Base-by-base conservation (phyloP, 2,113 vertebrate species). In the Colistium nudipinnis region DNA sequence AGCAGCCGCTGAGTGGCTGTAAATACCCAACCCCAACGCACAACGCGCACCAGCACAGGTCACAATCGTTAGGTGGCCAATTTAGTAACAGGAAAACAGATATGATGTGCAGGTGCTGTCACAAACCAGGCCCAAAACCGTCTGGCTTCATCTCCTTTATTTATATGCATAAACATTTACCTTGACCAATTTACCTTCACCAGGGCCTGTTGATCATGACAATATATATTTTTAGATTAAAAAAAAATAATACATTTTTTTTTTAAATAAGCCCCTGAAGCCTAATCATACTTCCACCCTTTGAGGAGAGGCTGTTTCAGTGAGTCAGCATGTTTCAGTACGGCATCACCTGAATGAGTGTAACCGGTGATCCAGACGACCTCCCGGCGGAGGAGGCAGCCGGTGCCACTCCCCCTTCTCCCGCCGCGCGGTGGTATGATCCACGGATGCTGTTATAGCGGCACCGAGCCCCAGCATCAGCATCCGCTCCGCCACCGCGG, bases 391-490 rank as follows among this genome's bases (percentile, higher is more conserved):
- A 57, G 22, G 70, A 41, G 55, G 14, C 72, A 65, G 70, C 80
- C 82, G 73, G 72, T 78, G 88, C 88, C 90, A 90, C 92, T 88
- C 91, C 91, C 92, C 92, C 91, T 91, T 68, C 81, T 85, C 78
- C 70, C 67, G 52, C 74, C 66, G 80, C 67, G 78, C 79, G 80
- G 84, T 93, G 92, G 92, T 93, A 93, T 52, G 85, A 88, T 92
- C 92, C 91, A 60, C 71, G 80, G 88, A 88, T 82, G 88, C 89
- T 87, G 92, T 90, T 92, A 87, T 88, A 91, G 90, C 89, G 89
- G 83, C 85, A 86, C 81, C 77, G 81, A 88, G 88, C 74, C 80
- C 71, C 90, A 82, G 86, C 87, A 45, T 19, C 89, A 86, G 68
- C 89, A 45, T 36, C 82, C 77, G 66, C 30, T 69, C 75, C 61